Base-by-base conservation (phyloP, 2,113 vertebrate species). In the Isichthys henryi region DNA sequence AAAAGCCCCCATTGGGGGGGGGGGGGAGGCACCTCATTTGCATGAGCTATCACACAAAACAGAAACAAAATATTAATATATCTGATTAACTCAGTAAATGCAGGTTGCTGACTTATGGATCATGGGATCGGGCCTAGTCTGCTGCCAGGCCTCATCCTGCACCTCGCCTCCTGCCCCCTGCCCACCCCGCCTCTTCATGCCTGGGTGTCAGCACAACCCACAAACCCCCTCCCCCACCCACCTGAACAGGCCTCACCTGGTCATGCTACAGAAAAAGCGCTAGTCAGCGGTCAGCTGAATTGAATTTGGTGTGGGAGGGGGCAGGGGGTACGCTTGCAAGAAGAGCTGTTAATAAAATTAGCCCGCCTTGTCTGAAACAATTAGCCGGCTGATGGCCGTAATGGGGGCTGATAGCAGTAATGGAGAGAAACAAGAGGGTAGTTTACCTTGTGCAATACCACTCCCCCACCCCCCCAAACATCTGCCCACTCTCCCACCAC, bases 391-490 rank as follows among this genome's bases (percentile, higher is more conserved):
- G 84, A 86, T 50, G 83, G 56, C 89, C 83, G 6, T 89, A 89
- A 89, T 89, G 89, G 89, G 56, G 83, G 43, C 82, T 86, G 89
- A 89, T 89, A 89, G 86, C 83, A 48, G 56, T 89, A 86, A 89
- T 89, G 83, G 82, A 52, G 50, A 89, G 84, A 87, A 86, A 85
- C 88, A 89, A 77, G 50, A 85, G 88, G 88, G 77, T 85, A 62
- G 89, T 89, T 89, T 89, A 89, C 89, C 89, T 46, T 74, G 21
- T 89, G 43, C 46, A 85, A 89, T 46, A 52, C 27, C 56, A 56
- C 53, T 31, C 88, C 56, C 84, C 49, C 48, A 23, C 66, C 84
- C 86, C 89, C 89, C 31, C 13, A 48, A 87, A 89, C 89, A 87
- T 89, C 89, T 86, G 89, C 66, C 88, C 62, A 31, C 88, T 49